These are phyloP conservation scores for Xiphophorus hellerii DNA, from an alignment of 2,113 vertebrate species.

Conservation along the genomic window DNA sequence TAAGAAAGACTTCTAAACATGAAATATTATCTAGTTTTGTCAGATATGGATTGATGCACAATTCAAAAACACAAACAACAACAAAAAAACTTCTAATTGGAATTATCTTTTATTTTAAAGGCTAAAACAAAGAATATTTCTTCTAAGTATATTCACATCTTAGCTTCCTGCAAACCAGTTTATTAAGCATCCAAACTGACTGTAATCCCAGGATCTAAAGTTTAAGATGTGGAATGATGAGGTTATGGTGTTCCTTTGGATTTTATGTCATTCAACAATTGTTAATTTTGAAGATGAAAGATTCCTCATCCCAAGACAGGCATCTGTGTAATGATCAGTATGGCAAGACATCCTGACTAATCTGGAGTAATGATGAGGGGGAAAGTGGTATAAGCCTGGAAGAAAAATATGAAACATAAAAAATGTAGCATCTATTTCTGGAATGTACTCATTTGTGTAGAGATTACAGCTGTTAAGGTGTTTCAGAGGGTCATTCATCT, in stretches of 20 bases:
- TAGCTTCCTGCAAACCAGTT: too few relatives aligned
- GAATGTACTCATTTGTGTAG: not conserved
- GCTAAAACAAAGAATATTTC: too few relatives aligned
- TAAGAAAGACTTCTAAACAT: too few relatives aligned
- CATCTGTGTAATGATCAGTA: not conserved
- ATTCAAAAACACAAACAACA: too few relatives aligned
- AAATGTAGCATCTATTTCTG: not conserved
- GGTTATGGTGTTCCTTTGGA: not conserved
- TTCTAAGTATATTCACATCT: too few relatives aligned
- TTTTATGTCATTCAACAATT: not conserved
- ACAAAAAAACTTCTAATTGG: too few relatives aligned
- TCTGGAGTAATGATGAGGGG: not conserved
- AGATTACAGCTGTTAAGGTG: not conserved
- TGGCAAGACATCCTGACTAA: not conserved
- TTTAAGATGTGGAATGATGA: not conserved
- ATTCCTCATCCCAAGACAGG: not conserved
- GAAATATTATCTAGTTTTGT: too few relatives aligned
- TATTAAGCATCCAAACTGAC: too few relatives aligned
- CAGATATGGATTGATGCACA: too few relatives aligned
- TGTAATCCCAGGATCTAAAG: too few relatives aligned
- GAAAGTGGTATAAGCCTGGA: not conserved
- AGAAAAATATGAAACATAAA: not conserved
- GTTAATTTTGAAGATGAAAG: not conserved
- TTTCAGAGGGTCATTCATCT: slow-evolving; percentile 3
- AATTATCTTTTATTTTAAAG: too few relatives aligned